Conservation (phyloP, 2,113 vertebrate genomes). For the Apteryx owenii region DNA sequence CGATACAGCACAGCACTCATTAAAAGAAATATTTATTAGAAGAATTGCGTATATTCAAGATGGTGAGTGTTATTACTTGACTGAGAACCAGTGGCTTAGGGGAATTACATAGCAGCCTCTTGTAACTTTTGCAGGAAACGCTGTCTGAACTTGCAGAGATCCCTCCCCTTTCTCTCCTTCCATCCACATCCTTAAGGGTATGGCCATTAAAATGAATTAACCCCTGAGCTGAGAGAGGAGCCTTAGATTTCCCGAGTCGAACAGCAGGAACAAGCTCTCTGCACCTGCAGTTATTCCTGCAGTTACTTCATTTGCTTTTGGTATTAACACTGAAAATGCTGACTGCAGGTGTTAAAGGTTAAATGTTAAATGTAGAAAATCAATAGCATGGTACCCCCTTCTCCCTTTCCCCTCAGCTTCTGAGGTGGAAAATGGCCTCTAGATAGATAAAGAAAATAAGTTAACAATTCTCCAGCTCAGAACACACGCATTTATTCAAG, state of each 20-base stretch:
- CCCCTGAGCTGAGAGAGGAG: not conserved
- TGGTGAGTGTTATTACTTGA: not conserved
- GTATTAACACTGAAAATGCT: not conserved
- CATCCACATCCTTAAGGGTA: rapidly evolving
- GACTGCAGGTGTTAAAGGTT: not conserved
- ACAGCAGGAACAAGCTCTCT: not conserved
- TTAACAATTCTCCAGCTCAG: not conserved
- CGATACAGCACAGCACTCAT: not conserved
- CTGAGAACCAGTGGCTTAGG: not conserved
- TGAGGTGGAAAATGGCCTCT: not conserved
- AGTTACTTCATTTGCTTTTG: not conserved
- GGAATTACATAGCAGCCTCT: not conserved
- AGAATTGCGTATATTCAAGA: not conserved
- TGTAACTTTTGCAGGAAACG: not conserved
- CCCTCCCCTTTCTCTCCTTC: not conserved
- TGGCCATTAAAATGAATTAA: not conserved
- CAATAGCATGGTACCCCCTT: not conserved
- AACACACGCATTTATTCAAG: constrained; percentile 12
- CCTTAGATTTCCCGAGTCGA: not conserved
- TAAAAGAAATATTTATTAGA: not conserved
- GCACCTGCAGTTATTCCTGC: not conserved
- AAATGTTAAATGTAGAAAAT: not conserved
- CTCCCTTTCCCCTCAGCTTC: not conserved
- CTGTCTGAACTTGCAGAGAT: not conserved
- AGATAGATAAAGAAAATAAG: not conserved